Conservation (phyloP, 2,113 vertebrate species). For the Fukomys damarensis region DNA sequence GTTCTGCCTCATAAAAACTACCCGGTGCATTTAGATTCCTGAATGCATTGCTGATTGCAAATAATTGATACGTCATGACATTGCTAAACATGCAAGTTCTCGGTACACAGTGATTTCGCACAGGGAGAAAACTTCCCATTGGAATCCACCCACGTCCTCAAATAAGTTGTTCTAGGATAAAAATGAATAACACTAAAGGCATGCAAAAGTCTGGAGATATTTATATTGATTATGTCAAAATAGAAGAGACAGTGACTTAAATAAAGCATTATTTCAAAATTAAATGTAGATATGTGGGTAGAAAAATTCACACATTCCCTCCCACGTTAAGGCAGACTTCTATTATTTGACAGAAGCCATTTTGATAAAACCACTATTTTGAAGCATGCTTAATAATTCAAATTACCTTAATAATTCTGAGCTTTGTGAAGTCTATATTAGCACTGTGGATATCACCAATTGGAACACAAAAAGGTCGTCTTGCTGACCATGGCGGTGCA, state of each 20-base stretch:
- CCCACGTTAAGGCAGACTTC: not conserved
- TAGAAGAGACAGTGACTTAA: not conserved
- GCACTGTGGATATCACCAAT: not conserved
- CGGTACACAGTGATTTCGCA: not conserved
- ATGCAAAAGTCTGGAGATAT: not conserved
- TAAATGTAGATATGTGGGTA: not conserved
- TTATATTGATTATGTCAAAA: not conserved
- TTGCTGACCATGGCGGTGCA: no score
- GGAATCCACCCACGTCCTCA: not conserved
- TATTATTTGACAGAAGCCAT: not conserved
- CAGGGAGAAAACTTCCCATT: not conserved
- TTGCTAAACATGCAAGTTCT: not conserved
- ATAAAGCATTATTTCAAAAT: not conserved
- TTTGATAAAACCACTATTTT: conserved; percentile 1
- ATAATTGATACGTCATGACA: not conserved
- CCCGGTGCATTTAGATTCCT: not conserved
- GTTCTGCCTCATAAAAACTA: not conserved
- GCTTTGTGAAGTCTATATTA: not conserved
- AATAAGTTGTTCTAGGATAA: not conserved
- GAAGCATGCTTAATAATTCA: not conserved
- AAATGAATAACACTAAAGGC: not conserved
- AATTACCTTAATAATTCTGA: not conserved
- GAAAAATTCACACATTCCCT: not conserved
- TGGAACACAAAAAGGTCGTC: no score
- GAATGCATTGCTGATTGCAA: not conserved